Percentiles rank a stretch among this genome's conserved stretches.
Conservation (phyloP, 2,797 vertebrate species). For the Semotilus atromaculatus region DNA sequence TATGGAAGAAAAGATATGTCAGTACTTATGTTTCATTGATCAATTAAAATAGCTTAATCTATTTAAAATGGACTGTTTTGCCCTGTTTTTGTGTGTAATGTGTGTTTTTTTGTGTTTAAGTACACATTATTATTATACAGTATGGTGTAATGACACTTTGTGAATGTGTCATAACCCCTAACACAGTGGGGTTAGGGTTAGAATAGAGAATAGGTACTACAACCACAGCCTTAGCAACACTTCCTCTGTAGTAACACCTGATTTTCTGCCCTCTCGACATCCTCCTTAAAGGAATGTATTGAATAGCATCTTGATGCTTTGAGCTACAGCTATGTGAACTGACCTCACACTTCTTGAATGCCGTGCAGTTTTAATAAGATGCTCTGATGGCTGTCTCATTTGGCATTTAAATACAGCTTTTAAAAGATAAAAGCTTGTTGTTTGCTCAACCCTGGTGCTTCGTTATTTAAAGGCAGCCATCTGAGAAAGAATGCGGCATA, state of each 20-base stretch:
- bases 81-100: not conserved
- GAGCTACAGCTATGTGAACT: constrained; percentile 6
- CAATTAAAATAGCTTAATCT: not conserved
- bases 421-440: constrained; percentile 34
- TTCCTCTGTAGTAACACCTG: not conserved
- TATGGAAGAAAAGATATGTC: not conserved
- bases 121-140: not conserved
- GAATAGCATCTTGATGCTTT: not conserved
- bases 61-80: not conserved
- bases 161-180: not conserved
- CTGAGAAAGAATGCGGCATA: constrained; percentile 15
- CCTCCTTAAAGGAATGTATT: not conserved
- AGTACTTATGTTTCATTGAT: not conserved
- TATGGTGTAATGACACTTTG: not conserved
- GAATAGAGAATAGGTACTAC: not conserved
- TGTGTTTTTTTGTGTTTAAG: not conserved
- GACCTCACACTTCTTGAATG: constrained; percentile 5
- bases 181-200: not conserved
- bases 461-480: constrained; percentile 2
- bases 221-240: not conserved
- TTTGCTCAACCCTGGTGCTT: constrained; percentile 31
- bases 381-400: constrained; percentile 7
- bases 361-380: constrained; percentile 13
- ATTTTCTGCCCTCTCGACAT: not conserved
- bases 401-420: constrained; percentile 39